Evolutionary conservation across 1,140 invertebrate species (phyloP).

Genomic region (Drosophila orena): DNA sequence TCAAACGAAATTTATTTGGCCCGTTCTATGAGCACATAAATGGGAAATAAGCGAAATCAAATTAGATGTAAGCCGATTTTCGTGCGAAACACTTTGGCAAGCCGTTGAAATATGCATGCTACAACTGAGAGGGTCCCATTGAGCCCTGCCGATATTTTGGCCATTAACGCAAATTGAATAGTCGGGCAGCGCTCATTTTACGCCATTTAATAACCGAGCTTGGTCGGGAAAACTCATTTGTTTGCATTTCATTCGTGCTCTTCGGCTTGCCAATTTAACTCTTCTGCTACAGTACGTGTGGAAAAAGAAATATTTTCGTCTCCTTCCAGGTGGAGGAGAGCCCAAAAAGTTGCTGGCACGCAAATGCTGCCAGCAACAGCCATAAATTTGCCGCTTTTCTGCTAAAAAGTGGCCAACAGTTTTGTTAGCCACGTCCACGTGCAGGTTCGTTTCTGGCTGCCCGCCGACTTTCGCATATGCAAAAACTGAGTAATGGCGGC

Average conservation of each 20-base stretch:
- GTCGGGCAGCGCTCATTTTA: slow-evolving; percentile 23
- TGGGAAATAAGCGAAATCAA: slow-evolving; percentile 44
- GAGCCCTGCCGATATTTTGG: slow-evolving; percentile 13
- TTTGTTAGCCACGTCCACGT: slow-evolving; percentile 77
- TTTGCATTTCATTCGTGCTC: slow-evolving; percentile 13
- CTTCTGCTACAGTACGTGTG: slow-evolving; percentile 59
- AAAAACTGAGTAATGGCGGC: slow-evolving; percentile 37
- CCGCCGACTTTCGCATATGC: slow-evolving; percentile 56
- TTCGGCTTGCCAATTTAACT: slow-evolving; percentile 42
- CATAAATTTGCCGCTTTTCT: slow-evolving; percentile 74
- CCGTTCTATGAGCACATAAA: slow-evolving; percentile 23
- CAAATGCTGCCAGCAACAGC: slow-evolving; percentile 69
- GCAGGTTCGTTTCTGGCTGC: slow-evolving; percentile 51
- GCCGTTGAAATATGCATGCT: slow-evolving; percentile 54
- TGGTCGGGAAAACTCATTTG: slow-evolving; percentile 32
- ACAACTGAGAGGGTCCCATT: slow-evolving; percentile 4
- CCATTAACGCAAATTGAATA: slow-evolving; percentile 48
- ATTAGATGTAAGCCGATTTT: slow-evolving; percentile 69
- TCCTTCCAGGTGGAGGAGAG: slow-evolving; percentile 10
- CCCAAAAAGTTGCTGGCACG: slow-evolving; percentile 63
- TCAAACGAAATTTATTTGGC: slow-evolving; percentile 27
- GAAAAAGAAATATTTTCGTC: slow-evolving; percentile 49
- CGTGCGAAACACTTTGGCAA: slow-evolving; percentile 40
- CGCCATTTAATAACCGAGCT: slow-evolving; percentile 63
- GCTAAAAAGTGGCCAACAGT: slow-evolving; percentile 76